Evolutionary conservation across 2,113 vertebrate genomes (phyloP).

Genomic region (Hemicordylus capensis): DNA sequence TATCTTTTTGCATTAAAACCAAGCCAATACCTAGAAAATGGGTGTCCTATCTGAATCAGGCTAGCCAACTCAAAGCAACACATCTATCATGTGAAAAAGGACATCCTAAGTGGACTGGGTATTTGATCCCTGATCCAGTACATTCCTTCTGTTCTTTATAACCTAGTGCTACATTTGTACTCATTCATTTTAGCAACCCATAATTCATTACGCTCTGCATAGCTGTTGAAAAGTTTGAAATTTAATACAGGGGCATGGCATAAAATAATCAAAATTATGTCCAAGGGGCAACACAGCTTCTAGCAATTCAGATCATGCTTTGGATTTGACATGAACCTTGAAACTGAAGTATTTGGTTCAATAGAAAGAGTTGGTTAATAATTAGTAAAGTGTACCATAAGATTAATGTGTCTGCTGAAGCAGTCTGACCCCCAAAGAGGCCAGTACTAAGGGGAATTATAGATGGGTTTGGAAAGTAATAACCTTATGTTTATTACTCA

Average conservation of each 20-base stretch:
- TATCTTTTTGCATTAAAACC: constrained; percentile 36
- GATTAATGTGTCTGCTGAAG: constrained; percentile 54
- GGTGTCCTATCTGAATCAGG: constrained; percentile 36
- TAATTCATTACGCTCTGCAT: constrained; percentile 35
- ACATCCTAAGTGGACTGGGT: constrained; percentile 22
- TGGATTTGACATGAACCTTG: constrained; percentile 52
- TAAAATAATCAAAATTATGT: constrained; percentile 18
- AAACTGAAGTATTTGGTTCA: constrained; percentile 53
- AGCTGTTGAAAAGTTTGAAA: constrained; percentile 52
- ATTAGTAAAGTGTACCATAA: constrained; percentile 64
- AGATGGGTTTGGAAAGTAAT: constrained; percentile 54
- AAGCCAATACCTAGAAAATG: constrained; percentile 26
- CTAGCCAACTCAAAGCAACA: constrained; percentile 25
- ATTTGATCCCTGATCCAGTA: constrained; percentile 32
- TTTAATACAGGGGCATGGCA: constrained; percentile 40
- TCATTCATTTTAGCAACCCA: constrained; percentile 20
- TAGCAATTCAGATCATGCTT: constrained; percentile 24
- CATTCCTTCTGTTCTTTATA: constrained; percentile 34
- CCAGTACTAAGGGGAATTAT: constrained; percentile 45
- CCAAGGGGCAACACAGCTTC: constrained; percentile 5
- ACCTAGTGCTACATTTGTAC: constrained; percentile 22
- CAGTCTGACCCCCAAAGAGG: constrained; percentile 52
- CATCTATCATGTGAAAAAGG: neutral
- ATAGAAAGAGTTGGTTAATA: constrained; percentile 59
- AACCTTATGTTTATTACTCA: constrained; percentile 51